Evolutionary conservation across 1,140 invertebrate genomes (phyloP).

Genomic region (Linepithema humile): DNA sequence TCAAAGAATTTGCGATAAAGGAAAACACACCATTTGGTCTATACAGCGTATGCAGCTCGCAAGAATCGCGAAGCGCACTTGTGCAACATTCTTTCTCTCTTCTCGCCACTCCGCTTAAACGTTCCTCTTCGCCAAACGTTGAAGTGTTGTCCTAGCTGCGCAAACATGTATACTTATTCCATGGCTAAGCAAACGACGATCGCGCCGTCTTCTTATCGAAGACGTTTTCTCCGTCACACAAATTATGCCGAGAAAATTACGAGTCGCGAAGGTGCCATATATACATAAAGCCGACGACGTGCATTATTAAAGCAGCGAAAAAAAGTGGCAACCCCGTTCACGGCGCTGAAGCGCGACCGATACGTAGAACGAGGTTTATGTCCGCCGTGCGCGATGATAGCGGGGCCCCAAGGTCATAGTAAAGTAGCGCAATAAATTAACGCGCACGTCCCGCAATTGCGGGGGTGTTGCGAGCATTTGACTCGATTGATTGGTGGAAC

Average conservation of each 20-base stretch:
- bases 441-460: slow-evolving; percentile 65
- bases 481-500: slow-evolving; percentile 72
- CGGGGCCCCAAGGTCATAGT: slow-evolving; percentile 38
- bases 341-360: not conserved
- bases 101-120: not conserved
- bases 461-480: slow-evolving; percentile 71
- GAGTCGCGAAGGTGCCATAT: slow-evolving; percentile 23
- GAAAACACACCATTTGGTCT: not conserved
- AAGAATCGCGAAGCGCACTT: slow-evolving; percentile 3
- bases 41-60: slow-evolving; percentile 1
- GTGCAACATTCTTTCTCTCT: not conserved
- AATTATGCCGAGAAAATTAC: slow-evolving; percentile 36
- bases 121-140: slow-evolving; percentile 34
- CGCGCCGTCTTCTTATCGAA: not conserved
- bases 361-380: slow-evolving; percentile 36
- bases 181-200: slow-evolving; percentile 35
- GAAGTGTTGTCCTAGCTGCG: slow-evolving; percentile 73
- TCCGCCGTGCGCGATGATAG: not conserved
- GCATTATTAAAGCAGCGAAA: not conserved
- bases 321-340: not conserved
- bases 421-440: slow-evolving; percentile 63
- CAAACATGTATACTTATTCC: slow-evolving; percentile 66
- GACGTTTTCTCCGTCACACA: slow-evolving; percentile 12
- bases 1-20: not conserved
- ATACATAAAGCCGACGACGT: not conserved